Evolutionary conservation across 2,888 invertebrate genomes (phyloP).

Genomic region (Thera obeliscata): DNA sequence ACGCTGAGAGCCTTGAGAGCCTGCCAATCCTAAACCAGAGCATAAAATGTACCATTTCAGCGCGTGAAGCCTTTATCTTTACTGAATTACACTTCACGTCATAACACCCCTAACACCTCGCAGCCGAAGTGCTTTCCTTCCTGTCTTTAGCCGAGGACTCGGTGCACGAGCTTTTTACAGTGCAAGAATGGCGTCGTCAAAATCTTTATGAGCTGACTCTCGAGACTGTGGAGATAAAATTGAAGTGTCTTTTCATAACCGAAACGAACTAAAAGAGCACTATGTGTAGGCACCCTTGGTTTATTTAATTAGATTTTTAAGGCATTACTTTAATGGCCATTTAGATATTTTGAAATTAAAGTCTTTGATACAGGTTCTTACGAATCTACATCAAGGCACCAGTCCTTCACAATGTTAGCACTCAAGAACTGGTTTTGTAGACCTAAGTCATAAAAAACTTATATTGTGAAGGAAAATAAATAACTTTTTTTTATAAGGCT

Average conservation of each 20-base stretch:
- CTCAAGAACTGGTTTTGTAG: no score
- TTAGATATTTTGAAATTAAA: background rate
- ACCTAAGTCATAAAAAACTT: no score
- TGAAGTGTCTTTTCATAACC: conserved; percentile 15
- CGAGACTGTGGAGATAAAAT: background rate
- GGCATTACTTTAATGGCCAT: background rate
- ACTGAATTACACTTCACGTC: conserved; percentile 23
- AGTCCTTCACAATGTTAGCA: no score
- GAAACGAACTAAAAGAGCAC: conserved; percentile 7
- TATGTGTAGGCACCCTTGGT: background rate
- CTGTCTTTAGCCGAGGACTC: conserved; percentile 18
- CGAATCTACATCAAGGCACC: no score
- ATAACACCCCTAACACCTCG: conserved; percentile 24
- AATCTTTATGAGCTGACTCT: conserved; percentile 21
- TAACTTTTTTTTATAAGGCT: no score
- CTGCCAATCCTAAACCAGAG: conserved; percentile 2
- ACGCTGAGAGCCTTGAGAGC: background rate
- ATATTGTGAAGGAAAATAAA: no score
- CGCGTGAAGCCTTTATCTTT: conserved; percentile 23
- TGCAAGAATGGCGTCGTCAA: conserved; percentile 27
- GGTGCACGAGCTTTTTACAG: conserved; percentile 27
- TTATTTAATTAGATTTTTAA: background rate
- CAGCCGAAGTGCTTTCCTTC: conserved; percentile 26
- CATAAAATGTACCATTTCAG: conserved; percentile 11
- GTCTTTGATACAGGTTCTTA: background rate